These are phyloP conservation scores for Thunnus maccoyii DNA, from an alignment of 2,113 vertebrate species.

Conservation along the genomic window DNA sequence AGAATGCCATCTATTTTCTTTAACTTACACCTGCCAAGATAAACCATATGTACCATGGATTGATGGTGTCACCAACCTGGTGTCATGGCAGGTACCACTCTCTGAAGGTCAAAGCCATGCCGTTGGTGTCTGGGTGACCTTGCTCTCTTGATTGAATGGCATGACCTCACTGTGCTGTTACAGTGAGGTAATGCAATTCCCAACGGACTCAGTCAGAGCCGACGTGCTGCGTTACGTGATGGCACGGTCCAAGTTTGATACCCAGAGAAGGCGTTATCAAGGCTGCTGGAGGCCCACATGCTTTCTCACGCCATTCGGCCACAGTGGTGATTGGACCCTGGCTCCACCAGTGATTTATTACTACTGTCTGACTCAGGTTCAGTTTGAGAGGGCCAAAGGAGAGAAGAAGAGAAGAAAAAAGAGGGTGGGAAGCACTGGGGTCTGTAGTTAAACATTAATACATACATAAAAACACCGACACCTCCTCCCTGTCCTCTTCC, in stretches of 20 bases:
- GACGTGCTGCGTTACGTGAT: slow-evolving; percentile 23
- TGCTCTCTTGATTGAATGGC: slow-evolving; percentile 45
- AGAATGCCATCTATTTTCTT: slow-evolving; percentile 50
- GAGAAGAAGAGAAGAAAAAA: slow-evolving; percentile 13
- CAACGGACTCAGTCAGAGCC: slow-evolving; percentile 42
- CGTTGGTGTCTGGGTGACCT: slow-evolving; percentile 53
- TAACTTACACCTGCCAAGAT: slow-evolving; percentile 63
- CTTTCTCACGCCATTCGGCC: slow-evolving; percentile 77
- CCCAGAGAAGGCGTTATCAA: slow-evolving; percentile 65
- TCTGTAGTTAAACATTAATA: slow-evolving; percentile 79
- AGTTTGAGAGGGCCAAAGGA: slow-evolving; percentile 38
- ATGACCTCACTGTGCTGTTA: slow-evolving; percentile 51
- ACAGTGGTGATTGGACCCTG: slow-evolving; percentile 71
- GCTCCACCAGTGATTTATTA: slow-evolving; percentile 77
- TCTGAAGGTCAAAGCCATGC: slow-evolving; percentile 52
- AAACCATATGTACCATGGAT: slow-evolving; percentile 1
- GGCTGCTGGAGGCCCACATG: slow-evolving; percentile 50
- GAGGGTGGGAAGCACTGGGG: slow-evolving; percentile 44
- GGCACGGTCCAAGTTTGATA: slow-evolving; percentile 40
- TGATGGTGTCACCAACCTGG: slow-evolving; percentile 41
- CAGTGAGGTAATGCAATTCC: slow-evolving; percentile 68
- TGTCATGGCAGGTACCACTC: slow-evolving; percentile 28
- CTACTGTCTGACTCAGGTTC: slow-evolving; percentile 49
- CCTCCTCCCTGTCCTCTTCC: slow-evolving; percentile 39
- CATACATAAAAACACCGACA: slow-evolving; percentile 60